A percentile compares a stretch with the other conserved stretches of the same genome.
phyloP scores from a whole-genome alignment of 2,797 vertebrate species.

The Novumbra hubbsi region DNA sequence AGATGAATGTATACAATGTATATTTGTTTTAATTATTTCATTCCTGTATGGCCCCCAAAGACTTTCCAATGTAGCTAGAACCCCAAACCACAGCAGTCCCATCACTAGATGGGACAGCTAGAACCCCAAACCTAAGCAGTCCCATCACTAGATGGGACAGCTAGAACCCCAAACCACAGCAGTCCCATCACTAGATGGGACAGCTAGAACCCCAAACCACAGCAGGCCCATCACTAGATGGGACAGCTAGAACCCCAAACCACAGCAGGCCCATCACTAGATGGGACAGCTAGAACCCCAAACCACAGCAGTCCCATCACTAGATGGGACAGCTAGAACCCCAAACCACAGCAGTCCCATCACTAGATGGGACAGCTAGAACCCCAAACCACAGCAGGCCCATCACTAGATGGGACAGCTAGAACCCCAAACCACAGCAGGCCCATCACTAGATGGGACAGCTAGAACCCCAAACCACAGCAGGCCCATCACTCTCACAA shows the following conservation, averaged over 20 bases:
- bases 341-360: background rate
- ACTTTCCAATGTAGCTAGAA: background rate
- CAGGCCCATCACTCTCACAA: background rate
- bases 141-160: background rate
- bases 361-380: background rate
- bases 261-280: background rate
- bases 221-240: background rate
- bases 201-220: background rate
- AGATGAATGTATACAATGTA: too few species aligned
- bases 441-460: too few species aligned
- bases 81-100: background rate
- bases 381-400: background rate
- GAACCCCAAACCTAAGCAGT: background rate
- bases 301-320: background rate
- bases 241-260: background rate
- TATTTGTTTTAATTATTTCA: background rate
- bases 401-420: background rate
- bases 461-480: background rate
- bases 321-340: background rate
- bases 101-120: background rate
- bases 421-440: background rate
- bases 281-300: background rate
- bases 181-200: background rate
- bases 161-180: background rate
- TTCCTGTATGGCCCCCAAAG: background rate